A percentile compares a stretch with the other conserved stretches of the same genome.
Evolutionary conservation across 1,140 invertebrate species (phyloP).

Genomic region (Sarcophaga bullata): DNA sequence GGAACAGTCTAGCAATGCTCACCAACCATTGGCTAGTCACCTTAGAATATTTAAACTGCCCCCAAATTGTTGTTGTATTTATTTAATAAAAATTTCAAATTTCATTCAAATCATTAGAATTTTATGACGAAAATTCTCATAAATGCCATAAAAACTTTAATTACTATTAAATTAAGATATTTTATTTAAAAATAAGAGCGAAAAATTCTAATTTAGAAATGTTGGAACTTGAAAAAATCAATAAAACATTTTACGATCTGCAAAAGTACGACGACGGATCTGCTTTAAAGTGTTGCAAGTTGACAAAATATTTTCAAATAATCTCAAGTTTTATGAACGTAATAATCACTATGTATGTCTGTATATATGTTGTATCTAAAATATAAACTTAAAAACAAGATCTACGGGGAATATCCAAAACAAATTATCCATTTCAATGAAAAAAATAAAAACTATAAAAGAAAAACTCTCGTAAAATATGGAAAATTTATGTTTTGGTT

Average conservation of each 20-base stretch:
- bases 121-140: neutral
- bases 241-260: conserved; percentile 10
- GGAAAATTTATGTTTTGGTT: conserved; percentile 21
- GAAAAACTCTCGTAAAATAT: neutral
- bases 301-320: neutral
- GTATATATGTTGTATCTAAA: no score
- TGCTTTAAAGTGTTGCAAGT: conserved; percentile 13
- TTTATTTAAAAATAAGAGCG: neutral
- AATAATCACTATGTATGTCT: neutral
- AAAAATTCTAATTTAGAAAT: neutral
- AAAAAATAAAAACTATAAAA: neutral
- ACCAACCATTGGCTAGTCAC: no score
- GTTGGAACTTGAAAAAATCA: neutral
- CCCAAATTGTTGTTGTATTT: no score
- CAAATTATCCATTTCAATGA: neutral
- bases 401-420: neutral
- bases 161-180: neutral
- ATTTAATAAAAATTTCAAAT: neutral
- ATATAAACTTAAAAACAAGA: no score
- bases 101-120: neutral
- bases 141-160: neutral
- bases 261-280: neutral
- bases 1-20: no score
- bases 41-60: no score
- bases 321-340: conserved; percentile 8